Percentiles rank a stretch among this genome's conserved stretches.
Conservation (phyloP, 2,888 invertebrate genomes). For the Polydrusus tereticollis region DNA sequence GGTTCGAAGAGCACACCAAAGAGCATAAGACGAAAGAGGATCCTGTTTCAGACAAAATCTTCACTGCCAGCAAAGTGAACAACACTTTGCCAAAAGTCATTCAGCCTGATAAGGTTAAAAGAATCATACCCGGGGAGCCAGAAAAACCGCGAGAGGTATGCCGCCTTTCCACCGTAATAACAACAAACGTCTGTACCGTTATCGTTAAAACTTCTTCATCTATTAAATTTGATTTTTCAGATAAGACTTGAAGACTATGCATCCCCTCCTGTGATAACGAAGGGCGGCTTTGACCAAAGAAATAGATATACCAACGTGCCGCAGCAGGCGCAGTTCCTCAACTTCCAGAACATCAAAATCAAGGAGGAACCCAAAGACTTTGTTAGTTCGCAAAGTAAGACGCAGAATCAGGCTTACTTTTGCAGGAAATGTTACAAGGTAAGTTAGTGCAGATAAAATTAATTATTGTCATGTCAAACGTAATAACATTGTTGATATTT, state of each 20-base stretch:
- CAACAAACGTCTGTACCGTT: background rate
- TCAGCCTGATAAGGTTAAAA: slow-evolving; percentile 56
- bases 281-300: slow-evolving; percentile 45
- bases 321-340: background rate
- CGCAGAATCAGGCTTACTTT: slow-evolving; percentile 65
- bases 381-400: slow-evolving; percentile 55
- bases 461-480: too few species aligned
- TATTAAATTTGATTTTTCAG: background rate
- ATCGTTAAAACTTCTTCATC: background rate
- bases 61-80: slow-evolving; percentile 60
- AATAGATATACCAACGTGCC: slow-evolving; percentile 2
- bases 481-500: too few species aligned
- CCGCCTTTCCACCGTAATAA: background rate
- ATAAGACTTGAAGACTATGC: slow-evolving; percentile 42
- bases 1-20: slow-evolving; percentile 61
- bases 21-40: slow-evolving; percentile 60
- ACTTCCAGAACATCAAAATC: slow-evolving; percentile 53
- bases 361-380: slow-evolving; percentile 56
- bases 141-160: slow-evolving; percentile 46
- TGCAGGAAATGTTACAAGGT: slow-evolving; percentile 66
- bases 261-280: slow-evolving; percentile 40
- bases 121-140: slow-evolving; percentile 36
- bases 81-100: slow-evolving; percentile 59
- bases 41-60: slow-evolving; percentile 61
- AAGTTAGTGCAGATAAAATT: too few species aligned